phyloP scores from a whole-genome alignment of 2,113 vertebrate genomes.

The Terrapene triunguis region DNA sequence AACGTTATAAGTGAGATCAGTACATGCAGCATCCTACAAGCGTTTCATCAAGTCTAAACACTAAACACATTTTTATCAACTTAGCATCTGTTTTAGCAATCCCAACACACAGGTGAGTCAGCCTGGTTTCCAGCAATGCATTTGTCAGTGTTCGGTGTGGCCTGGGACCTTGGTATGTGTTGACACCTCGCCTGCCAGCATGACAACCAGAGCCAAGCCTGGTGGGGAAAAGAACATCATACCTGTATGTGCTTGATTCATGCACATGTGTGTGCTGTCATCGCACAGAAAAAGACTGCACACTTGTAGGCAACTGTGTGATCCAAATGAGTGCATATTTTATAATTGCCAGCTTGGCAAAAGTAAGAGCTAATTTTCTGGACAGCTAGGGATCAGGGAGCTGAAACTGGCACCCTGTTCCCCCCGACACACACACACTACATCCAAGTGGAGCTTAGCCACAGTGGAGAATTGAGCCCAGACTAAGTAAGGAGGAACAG shows the following conservation, averaged over 20 bases:
- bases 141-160: background rate
- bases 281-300: background rate
- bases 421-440: background rate
- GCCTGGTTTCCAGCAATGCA: background rate
- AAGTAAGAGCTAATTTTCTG: slow-evolving; percentile 12
- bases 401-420: background rate
- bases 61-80: background rate
- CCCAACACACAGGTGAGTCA: background rate
- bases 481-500: background rate
- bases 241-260: background rate
- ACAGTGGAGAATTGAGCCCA: background rate
- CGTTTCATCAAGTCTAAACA: background rate
- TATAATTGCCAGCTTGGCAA: background rate
- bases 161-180: background rate
- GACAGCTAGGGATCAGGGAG: background rate
- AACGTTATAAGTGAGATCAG: background rate
- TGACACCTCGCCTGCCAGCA: background rate
- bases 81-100: background rate
- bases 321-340: slow-evolving; percentile 8
- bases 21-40: background rate
- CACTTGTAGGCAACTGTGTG: background rate
- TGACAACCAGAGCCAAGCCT: background rate
- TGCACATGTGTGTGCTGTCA: background rate
- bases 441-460: background rate
- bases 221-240: background rate